A percentile compares a stretch with the other conserved stretches of the same genome.
Evolutionary conservation across 2,797 vertebrate genomes (phyloP).

Genomic region (Tadarida brasiliensis): DNA sequence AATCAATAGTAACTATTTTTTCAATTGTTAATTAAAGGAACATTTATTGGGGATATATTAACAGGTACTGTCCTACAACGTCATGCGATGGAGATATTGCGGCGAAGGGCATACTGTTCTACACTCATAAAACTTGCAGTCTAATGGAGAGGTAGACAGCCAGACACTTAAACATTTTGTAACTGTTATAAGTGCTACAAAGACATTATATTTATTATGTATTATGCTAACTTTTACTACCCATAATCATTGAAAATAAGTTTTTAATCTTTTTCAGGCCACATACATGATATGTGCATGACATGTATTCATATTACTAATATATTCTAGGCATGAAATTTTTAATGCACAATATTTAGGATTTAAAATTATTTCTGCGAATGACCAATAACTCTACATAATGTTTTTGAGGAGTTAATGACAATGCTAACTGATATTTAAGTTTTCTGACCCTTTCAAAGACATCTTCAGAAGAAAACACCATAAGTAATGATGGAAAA

Average conservation of each 20-base stretch:
- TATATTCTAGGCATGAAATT: neutral
- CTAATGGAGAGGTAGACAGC: neutral
- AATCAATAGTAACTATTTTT: neutral
- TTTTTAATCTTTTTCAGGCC: neutral
- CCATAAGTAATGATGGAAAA: constrained; percentile 1
- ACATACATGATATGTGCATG: neutral
- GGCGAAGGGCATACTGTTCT: neutral
- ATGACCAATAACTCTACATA: neutral
- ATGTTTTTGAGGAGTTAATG: constrained; percentile 10
- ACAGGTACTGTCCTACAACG: neutral
- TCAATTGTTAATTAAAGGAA: constrained; percentile 24
- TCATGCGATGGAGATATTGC: neutral
- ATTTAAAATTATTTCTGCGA: constrained; percentile 7
- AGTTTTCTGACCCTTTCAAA: constrained; percentile 32
- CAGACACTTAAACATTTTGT: neutral
- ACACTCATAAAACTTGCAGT: neutral
- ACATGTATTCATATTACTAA: neutral
- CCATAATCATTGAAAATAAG: neutral
- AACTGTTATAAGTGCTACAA: neutral
- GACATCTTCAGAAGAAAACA: constrained; percentile 13
- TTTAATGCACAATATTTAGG: neutral
- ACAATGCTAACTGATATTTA: neutral
- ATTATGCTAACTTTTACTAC: neutral
- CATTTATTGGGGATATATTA: neutral
- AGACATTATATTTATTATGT: neutral